These are phyloP conservation scores for Sebastes schlegelii DNA, from an alignment of 2,113 vertebrate genomes.

Conservation along the genomic window DNA sequence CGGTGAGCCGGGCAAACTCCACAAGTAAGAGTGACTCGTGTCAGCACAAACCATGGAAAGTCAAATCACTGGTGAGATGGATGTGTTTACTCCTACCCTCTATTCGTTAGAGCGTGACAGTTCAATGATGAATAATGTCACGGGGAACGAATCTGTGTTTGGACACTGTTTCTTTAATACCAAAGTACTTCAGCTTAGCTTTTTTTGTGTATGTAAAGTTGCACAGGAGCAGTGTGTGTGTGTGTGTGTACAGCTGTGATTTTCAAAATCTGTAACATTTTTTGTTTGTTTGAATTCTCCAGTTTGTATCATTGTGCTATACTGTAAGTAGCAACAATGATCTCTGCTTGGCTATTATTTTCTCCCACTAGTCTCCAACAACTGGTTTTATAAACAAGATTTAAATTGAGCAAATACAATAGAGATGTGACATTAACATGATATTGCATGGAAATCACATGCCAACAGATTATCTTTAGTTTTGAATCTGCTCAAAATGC, in stretches of 20 bases:
- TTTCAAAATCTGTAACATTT: constrained; percentile 2
- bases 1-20: constrained; percentile 37
- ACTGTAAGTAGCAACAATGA: not conserved
- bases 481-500: constrained; percentile 43
- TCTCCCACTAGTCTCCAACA: constrained; percentile 8
- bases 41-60: constrained; percentile 63
- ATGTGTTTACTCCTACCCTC: constrained; percentile 64
- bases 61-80: constrained; percentile 63
- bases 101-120: constrained; percentile 56
- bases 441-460: constrained; percentile 1
- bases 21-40: constrained; percentile 65
- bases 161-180: constrained; percentile 25
- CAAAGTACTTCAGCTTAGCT: not conserved
- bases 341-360: constrained; percentile 1
- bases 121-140: constrained; percentile 57
- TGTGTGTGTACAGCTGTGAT: not conserved
- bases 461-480: not conserved
- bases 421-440: not conserved
- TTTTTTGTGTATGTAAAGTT: not conserved
- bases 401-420: not conserved
- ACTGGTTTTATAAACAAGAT: not conserved
- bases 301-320: not conserved
- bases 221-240: not conserved
- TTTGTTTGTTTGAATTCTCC: not conserved
- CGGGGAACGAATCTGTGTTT: constrained; percentile 32